Percentiles rank a stretch among this genome's conserved stretches.
These are phyloP conservation scores for Hippocampus zosterae DNA, from an alignment of 2,113 vertebrate genomes.

Conservation along the genomic window DNA sequence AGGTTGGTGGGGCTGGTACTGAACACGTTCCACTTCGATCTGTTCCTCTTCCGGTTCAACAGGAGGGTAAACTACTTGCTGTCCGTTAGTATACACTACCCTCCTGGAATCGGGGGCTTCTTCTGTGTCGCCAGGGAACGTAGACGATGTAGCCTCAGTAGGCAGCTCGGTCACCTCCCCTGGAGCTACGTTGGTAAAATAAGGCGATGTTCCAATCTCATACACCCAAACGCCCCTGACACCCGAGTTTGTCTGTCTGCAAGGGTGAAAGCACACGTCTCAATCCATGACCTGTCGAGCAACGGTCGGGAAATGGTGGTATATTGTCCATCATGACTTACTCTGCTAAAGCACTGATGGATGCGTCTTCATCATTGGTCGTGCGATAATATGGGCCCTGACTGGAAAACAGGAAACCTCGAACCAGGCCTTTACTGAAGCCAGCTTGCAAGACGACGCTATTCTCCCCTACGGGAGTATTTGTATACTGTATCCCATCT, in stretches of 20 bases:
- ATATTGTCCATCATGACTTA: constrained; percentile 59
- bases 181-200: constrained; percentile 68
- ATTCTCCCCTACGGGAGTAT: constrained; percentile 61
- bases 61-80: constrained; percentile 38
- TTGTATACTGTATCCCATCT: constrained; percentile 80
- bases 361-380: constrained; percentile 73
- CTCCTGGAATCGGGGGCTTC: background rate
- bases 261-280: background rate
- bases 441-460: constrained; percentile 71
- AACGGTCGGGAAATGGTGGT: background rate
- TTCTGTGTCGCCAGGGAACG: background rate
- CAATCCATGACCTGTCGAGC: background rate
- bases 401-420: constrained; percentile 68
- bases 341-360: constrained; percentile 78
- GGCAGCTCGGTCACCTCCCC: constrained; percentile 68
- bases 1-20: constrained; percentile 65
- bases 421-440: constrained; percentile 79
- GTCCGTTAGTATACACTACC: constrained; percentile 18
- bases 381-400: constrained; percentile 78
- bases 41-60: constrained; percentile 34
- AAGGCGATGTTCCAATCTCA: constrained; percentile 80
- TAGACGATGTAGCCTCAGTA: constrained; percentile 21
- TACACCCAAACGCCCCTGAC: constrained; percentile 85
- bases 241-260: constrained; percentile 86
- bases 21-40: constrained; percentile 60